Evolutionary conservation across 2,888 invertebrate species (phyloP), one percentile per base, ranked within the genome.

Genomic region (Aethes cnicana): DNA sequence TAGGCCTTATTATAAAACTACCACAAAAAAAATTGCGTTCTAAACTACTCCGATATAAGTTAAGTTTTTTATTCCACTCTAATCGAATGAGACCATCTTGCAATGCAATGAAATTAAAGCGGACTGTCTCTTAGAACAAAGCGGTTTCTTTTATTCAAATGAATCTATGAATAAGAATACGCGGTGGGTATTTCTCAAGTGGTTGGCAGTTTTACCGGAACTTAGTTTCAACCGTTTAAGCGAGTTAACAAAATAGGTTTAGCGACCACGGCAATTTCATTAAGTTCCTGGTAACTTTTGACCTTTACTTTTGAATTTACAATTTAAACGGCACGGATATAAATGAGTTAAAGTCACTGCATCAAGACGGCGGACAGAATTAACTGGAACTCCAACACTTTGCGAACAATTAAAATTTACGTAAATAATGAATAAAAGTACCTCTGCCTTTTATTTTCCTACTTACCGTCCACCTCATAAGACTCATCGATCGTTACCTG

Each of bases 281-380:
- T 86, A 84, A 78, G 74, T 78, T 82, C 74, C 72, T 71, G 69
- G 67, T 69, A 84, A 84, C 82, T 87, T 86, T 84, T 77, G 75
- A 79, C 75, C 78, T 65, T 74, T 69, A 72, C 73, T 75, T 72
- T 73, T 72, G 52, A 46, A 52, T 52, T 46, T 39, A 52, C 52
- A 52, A 52, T 52, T 52, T 46, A 46, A 52, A 52, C 44, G 30
- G 44, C 44, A 21, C 8, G 12, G 36, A 23, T 39, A 52, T 46
- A 52, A 52, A 39, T 26, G 44, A 46, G 32, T 52, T 46, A 39
- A 32, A 52, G 44, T 39, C 44, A 46, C 52, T 52, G 52, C 32
- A 52, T 46, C 39, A 32, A 39, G 39, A 35, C 5, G 18, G 33
- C 20, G 23, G 30, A 46, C 39, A 33, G 39, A 39, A 26, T 46